A percentile compares a stretch with the other conserved stretches of the same genome.
Conservation (phyloP, 2,797 vertebrate genomes). For the Arvicola amphibius region DNA sequence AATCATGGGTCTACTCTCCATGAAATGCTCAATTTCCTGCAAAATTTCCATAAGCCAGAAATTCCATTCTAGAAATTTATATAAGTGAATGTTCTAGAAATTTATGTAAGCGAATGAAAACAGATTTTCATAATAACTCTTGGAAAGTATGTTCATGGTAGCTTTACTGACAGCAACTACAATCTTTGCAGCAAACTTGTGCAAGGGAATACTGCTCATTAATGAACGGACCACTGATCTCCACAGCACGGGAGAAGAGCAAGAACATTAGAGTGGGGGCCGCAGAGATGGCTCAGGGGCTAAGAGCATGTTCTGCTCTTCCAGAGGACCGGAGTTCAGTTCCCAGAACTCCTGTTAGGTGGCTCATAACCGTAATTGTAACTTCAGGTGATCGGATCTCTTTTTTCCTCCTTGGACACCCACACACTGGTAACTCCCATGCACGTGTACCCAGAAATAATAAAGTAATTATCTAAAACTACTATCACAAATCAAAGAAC, state of each 20-base stretch:
- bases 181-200: background rate
- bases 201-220: background rate
- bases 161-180: background rate
- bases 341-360: background rate
- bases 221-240: background rate
- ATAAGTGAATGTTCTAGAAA: constrained; percentile 24
- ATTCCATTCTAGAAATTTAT: constrained; percentile 49
- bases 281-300: background rate
- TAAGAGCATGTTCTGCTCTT: no score
- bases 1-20: background rate
- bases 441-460: background rate
- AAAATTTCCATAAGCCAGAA: constrained; percentile 23
- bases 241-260: background rate
- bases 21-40: constrained; percentile 4
- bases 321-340: background rate
- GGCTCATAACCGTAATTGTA: background rate
- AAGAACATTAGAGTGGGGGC: background rate
- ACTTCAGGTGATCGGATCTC: background rate
- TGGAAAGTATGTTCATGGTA: background rate
- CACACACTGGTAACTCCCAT: background rate
- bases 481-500: background rate
- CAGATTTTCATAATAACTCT: constrained; percentile 19
- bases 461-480: background rate
- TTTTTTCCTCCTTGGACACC: background rate
- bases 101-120: constrained; percentile 54